Evolutionary conservation across 2,113 vertebrate species (phyloP), one percentile per base, ranked within the genome.

Genomic region (Petroica traversi): DNA sequence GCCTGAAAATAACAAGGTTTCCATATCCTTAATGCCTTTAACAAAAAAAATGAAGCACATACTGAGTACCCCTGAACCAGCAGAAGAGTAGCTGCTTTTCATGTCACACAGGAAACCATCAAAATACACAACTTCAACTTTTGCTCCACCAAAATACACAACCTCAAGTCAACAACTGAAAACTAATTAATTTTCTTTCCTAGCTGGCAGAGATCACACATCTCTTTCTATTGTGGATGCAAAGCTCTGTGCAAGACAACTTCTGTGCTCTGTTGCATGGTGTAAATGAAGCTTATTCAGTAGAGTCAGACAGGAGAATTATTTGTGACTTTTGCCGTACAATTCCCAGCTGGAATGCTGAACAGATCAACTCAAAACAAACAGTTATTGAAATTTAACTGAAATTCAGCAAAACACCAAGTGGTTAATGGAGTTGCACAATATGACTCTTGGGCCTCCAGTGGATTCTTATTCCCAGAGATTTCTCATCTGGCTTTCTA

Each of bases 401-500:
- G 55, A 84, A 87, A 89, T 57, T 91, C 36, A 82, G 23, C 36
- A 82, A 79, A 96, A 74, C 26, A 80, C 3, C 5, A 67, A 95
- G 62, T 49, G 71, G 81, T 83, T 93, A 92, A 85, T 48, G 8
- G 33, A 76, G 5, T 34, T 88, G 43, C 22, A 78, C 64, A 83
- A 71, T 72, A 51, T 63, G 52, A 64, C 51, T 92, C 34, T 55
- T 66, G 67, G 59, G 59, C 34, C 41, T 91, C 34, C 54, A 0
- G 5, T 73, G 51, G 46, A 73, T 59, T 90, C 87, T 74, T 91
- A 84, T 94, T 93, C 92, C 91, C 95, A 94, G 83, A 88, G 74
- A 71, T 59, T 69, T 86, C 79, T 94, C 82, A 94, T 96, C 85
- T 95, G 92, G 58, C 67, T 90, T 93, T 93, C 85, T 83, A 88